Evolutionary conservation across 2,113 vertebrate species (phyloP).

Genomic region (Hemiscyllium ocellatum): DNA sequence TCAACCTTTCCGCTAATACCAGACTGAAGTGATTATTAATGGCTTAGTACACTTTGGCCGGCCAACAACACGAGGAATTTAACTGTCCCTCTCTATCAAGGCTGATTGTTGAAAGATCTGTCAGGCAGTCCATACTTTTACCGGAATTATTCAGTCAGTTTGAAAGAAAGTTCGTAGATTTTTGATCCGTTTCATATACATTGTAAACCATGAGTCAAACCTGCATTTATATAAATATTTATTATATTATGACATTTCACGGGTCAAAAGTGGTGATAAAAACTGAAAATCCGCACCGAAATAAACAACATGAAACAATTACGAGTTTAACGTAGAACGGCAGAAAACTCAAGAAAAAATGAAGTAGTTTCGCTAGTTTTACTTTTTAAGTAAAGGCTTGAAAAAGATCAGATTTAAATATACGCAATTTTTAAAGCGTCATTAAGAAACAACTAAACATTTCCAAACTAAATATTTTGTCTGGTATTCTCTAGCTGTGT

Average conservation of each 20-base stretch:
- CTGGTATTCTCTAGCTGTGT: background rate
- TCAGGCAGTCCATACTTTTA: background rate
- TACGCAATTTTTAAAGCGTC: background rate
- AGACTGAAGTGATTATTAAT: background rate
- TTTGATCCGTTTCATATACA: background rate
- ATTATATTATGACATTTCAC: background rate
- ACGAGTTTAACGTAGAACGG: background rate
- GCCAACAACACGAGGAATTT: no score
- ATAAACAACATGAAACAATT: background rate
- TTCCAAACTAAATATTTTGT: background rate
- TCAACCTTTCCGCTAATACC: slow-evolving; percentile 23
- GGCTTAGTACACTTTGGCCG: background rate
- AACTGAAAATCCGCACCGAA: background rate
- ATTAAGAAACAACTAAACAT: background rate
- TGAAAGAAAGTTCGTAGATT: background rate
- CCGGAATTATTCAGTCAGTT: background rate
- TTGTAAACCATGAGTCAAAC: background rate
- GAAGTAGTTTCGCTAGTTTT: background rate
- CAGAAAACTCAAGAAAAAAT: background rate
- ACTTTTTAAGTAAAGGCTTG: background rate
- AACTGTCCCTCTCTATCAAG: background rate
- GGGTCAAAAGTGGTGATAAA: background rate
- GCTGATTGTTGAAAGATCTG: background rate
- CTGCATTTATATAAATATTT: background rate
- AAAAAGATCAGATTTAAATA: background rate